Evolutionary conservation across 1,140 invertebrate genomes (phyloP).

Genomic region (Drosophila tropicalis): DNA sequence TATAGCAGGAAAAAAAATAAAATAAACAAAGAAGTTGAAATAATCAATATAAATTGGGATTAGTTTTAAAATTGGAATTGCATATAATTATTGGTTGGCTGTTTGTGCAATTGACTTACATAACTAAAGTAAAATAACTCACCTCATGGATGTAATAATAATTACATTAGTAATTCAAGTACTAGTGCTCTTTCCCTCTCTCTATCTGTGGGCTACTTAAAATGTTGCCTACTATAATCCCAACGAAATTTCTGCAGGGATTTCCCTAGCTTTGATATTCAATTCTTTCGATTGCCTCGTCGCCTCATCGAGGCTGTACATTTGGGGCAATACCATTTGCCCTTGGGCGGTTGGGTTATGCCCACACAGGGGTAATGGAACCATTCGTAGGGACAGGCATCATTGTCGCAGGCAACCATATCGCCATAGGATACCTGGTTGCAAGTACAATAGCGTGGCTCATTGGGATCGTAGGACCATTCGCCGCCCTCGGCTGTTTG

Average conservation of each 20-base stretch:
- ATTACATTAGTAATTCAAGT: background rate
- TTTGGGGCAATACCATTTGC: slow-evolving; percentile 99
- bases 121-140: slow-evolving; percentile 1
- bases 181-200: background rate
- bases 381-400: slow-evolving; percentile 98
- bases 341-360: slow-evolving; percentile 97
- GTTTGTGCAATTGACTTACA: background rate
- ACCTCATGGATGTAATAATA: background rate
- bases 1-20: too few relatives aligned
- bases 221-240: background rate
- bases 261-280: slow-evolving; percentile 38
- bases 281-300: slow-evolving; percentile 90
- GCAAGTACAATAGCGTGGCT: slow-evolving; percentile 98
- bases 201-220: background rate
- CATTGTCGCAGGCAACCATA: slow-evolving; percentile 99
- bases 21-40: background rate
- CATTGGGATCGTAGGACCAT: slow-evolving; percentile 95
- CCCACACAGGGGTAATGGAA: slow-evolving; percentile 99
- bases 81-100: background rate
- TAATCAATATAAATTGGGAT: background rate
- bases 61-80: background rate
- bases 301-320: slow-evolving; percentile 96
- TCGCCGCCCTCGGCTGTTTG: slow-evolving; percentile 87
- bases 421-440: slow-evolving; percentile 99
- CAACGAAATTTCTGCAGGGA: background rate